Conservation (phyloP, 2,888 invertebrate species). For the Dendrolimus houi region DNA sequence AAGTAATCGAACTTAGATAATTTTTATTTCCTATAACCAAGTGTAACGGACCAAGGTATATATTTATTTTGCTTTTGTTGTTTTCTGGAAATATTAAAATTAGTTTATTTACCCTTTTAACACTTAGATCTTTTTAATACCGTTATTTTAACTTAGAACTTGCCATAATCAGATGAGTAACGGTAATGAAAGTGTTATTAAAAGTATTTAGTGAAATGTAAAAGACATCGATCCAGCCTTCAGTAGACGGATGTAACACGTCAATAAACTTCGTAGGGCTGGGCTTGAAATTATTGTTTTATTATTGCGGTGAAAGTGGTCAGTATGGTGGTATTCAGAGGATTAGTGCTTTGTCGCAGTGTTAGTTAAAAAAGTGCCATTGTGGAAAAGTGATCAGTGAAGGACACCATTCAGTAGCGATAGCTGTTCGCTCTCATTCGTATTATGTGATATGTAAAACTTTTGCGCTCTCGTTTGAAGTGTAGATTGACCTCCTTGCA, state of each 20-base stretch:
- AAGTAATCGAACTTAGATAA: slow-evolving; percentile 56
- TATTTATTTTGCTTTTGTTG: slow-evolving; percentile 64
- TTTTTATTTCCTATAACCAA: slow-evolving; percentile 73
- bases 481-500: slow-evolving; percentile 50
- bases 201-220: slow-evolving; percentile 21
- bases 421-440: slow-evolving; percentile 6
- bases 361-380: background rate
- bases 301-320: slow-evolving; percentile 61
- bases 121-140: slow-evolving; percentile 48
- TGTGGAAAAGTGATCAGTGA: slow-evolving; percentile 21
- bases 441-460: slow-evolving; percentile 23
- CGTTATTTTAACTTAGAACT: slow-evolving; percentile 43
- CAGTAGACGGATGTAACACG: slow-evolving; percentile 71
- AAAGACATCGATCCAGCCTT: slow-evolving; percentile 62
- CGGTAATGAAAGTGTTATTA: slow-evolving; percentile 20
- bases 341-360: slow-evolving; percentile 5
- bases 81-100: slow-evolving; percentile 40
- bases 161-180: slow-evolving; percentile 18
- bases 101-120: slow-evolving; percentile 68
- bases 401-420: slow-evolving; percentile 28
- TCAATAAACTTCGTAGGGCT: slow-evolving; percentile 70
- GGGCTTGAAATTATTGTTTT: slow-evolving; percentile 53
- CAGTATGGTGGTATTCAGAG: slow-evolving; percentile 1
- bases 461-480: slow-evolving; percentile 24
- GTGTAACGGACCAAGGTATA: slow-evolving; percentile 89